phyloP scores from a whole-genome alignment of 2,888 invertebrate genomes.

The Axea sp. region DNA sequence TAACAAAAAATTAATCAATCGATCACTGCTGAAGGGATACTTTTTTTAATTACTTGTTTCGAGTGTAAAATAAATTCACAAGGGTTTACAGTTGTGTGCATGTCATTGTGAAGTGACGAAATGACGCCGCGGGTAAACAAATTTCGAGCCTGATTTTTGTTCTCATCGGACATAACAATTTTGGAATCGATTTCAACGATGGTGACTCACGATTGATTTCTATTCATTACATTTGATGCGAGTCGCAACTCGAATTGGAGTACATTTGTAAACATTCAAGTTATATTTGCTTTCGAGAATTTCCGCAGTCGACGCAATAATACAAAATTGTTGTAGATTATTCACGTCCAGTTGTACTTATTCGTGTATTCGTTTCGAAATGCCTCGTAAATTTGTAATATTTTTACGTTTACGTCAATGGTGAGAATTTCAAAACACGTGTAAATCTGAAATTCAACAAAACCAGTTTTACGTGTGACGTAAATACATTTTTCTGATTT shows the following conservation, averaged over 20 bases:
- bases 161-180: conserved; percentile 43
- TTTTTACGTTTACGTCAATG: conserved; percentile 49
- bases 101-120: conserved; percentile 40
- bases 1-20: conserved; percentile 34
- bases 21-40: conserved; percentile 4
- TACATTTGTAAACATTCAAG: conserved; percentile 54
- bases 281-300: conserved; percentile 56
- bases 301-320: conserved; percentile 45
- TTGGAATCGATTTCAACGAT: conserved; percentile 54
- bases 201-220: conserved; percentile 39
- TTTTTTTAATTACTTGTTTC: conserved; percentile 42
- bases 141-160: conserved; percentile 34
- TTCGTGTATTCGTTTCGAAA: conserved; percentile 42
- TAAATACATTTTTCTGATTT: conserved; percentile 40
- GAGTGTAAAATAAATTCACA: conserved; percentile 32
- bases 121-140: conserved; percentile 43
- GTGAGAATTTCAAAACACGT: conserved; percentile 50
- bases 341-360: conserved; percentile 50
- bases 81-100: conserved; percentile 9
- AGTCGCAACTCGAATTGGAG: conserved; percentile 32
- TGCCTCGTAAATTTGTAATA: conserved; percentile 48
- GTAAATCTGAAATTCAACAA: conserved; percentile 47
- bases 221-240: conserved; percentile 51
- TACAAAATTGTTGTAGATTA: conserved; percentile 53
- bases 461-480: conserved; percentile 15